Evolutionary conservation across 2,113 vertebrate genomes (phyloP).

Genomic region (Origma solitaria): DNA sequence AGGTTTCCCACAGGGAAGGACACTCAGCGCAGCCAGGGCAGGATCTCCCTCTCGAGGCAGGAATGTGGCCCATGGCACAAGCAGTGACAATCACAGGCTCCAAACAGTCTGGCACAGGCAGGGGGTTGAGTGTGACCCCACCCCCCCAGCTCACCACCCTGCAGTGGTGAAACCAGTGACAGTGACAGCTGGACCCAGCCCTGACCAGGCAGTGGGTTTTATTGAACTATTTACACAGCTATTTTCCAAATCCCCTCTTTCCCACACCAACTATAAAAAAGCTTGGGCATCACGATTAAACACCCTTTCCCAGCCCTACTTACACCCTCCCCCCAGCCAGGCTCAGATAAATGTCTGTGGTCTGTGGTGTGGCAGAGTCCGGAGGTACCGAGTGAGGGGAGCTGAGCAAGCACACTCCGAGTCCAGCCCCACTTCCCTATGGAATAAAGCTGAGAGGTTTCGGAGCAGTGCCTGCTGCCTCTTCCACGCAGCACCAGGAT

Average conservation of each 20-base stretch:
- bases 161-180: background rate
- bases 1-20: background rate
- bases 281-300: background rate
- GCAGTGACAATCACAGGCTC: rapidly evolving
- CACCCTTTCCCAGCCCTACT: background rate
- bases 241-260: background rate
- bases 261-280: background rate
- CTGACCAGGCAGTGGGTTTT: background rate
- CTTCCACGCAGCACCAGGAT: background rate
- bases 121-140: rapidly evolving
- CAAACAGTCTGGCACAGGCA: background rate
- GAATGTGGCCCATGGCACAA: background rate
- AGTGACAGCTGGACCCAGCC: background rate
- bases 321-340: background rate
- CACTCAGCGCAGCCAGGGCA: background rate
- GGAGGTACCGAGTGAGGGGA: rapidly evolving
- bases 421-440: background rate
- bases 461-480: background rate
- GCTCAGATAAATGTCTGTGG: background rate
- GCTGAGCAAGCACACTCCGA: rapidly evolving
- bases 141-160: background rate
- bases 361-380: background rate
- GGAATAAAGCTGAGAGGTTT: background rate
- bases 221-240: conserved; percentile 8
- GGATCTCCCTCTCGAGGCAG: background rate